These are phyloP conservation scores for Heliothis virescens DNA, from an alignment of 1,140 invertebrate genomes.

Conservation along the genomic window DNA sequence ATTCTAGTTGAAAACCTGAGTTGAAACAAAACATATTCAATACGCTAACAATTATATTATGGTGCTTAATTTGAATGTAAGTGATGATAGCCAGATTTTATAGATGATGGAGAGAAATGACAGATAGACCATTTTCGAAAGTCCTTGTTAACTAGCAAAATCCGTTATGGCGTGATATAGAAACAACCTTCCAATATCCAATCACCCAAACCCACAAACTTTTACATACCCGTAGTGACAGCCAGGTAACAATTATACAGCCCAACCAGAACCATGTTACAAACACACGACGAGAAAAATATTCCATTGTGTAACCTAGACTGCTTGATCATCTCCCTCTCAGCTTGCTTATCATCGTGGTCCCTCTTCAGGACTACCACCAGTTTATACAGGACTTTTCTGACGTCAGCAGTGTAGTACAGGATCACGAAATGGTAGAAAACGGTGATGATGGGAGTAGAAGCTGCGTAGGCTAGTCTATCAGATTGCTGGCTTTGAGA, in stretches of 20 bases:
- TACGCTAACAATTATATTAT: too few species aligned
- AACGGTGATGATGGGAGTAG: constrained; percentile 55
- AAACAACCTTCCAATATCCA: too few species aligned
- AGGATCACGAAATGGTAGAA: constrained; percentile 44
- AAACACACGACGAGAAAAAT: constrained; percentile 30
- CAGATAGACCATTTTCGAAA: too few species aligned
- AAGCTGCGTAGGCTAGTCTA: constrained; percentile 53
- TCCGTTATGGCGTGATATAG: too few species aligned
- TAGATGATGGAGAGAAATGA: too few species aligned
- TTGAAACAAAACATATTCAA: too few species aligned
- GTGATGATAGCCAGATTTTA: too few species aligned
- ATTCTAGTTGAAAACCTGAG: too few species aligned
- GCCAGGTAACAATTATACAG: background rate
- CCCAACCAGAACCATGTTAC: constrained; percentile 18
- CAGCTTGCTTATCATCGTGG: constrained; percentile 58
- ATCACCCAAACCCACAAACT: too few species aligned
- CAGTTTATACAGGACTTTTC: constrained; percentile 53
- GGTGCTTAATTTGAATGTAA: too few species aligned
- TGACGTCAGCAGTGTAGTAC: constrained; percentile 52
- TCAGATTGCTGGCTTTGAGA: constrained; percentile 57
- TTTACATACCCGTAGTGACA: background rate
- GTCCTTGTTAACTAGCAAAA: too few species aligned
- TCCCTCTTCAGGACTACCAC: constrained; percentile 56
- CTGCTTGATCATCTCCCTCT: constrained; percentile 59
- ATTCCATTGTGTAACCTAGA: constrained; percentile 33